Conservation (phyloP, 2,888 invertebrate species). For the Cerastis leucographa region DNA sequence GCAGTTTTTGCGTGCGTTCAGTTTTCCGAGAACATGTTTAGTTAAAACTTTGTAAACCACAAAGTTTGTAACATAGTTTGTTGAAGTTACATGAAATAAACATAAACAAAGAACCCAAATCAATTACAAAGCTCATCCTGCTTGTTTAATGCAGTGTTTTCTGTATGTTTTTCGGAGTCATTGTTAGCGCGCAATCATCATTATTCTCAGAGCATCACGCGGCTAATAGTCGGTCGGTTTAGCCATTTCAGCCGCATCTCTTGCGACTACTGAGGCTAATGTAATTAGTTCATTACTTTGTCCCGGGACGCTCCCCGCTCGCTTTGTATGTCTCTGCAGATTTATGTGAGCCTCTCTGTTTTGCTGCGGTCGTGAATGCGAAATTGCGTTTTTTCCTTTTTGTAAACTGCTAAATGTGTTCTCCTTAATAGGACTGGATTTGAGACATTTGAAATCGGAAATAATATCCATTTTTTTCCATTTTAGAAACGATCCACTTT, state of each 20-base stretch:
- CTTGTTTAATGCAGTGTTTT: constrained; percentile 32
- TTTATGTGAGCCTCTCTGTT: constrained; percentile 83
- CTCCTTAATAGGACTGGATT: constrained; percentile 71
- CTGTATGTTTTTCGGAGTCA: constrained; percentile 65
- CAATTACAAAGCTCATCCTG: constrained; percentile 15
- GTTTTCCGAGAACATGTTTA: neutral
- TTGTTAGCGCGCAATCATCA: constrained; percentile 74
- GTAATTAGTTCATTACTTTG: constrained; percentile 89
- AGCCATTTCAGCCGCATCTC: constrained; percentile 81
- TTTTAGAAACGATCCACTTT: constrained; percentile 37
- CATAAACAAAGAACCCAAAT: constrained; percentile 9
- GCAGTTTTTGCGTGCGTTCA: neutral
- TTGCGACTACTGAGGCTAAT: constrained; percentile 82
- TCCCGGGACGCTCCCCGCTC: constrained; percentile 78
- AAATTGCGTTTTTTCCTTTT: constrained; percentile 76
- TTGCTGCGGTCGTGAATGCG: constrained; percentile 79
- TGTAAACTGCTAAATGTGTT: constrained; percentile 75
- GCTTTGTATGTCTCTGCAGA: constrained; percentile 82
- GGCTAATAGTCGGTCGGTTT: constrained; percentile 78
- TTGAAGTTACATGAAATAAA: neutral
- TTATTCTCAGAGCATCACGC: constrained; percentile 75
- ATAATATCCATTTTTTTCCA: constrained; percentile 57
- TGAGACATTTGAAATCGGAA: constrained; percentile 66
- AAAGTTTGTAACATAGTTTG: neutral
- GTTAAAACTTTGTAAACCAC: constrained; percentile 1